Evolutionary conservation across 1,140 invertebrate species (phyloP).

Genomic region (Sminthurinus signatus): DNA sequence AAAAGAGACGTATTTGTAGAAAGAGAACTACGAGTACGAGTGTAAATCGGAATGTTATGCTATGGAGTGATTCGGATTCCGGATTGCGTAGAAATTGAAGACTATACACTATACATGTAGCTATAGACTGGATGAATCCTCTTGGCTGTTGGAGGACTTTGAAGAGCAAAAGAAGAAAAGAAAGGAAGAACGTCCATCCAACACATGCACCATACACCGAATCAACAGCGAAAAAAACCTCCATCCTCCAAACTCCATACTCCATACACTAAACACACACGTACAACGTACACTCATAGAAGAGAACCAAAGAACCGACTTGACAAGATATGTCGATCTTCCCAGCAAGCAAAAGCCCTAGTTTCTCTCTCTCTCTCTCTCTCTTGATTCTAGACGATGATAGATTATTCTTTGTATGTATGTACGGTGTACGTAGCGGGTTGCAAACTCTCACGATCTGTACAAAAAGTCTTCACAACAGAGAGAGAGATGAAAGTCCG

Average conservation of each 20-base stretch:
- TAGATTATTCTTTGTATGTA: conserved; percentile 33
- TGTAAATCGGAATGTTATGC: too few relatives aligned
- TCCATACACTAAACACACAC: too few relatives aligned
- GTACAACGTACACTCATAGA: conserved; percentile 7
- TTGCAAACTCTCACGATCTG: conserved; percentile 15
- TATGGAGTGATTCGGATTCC: too few relatives aligned
- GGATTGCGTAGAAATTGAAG: too few relatives aligned
- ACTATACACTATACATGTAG: too few relatives aligned
- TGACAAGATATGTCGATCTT: conserved; percentile 41
- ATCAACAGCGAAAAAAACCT: conserved; percentile 18
- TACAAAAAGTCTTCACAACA: not conserved
- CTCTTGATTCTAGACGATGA: conserved; percentile 32
- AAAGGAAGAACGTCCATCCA: too few relatives aligned
- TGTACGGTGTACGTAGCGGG: not conserved
- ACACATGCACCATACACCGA: too few relatives aligned
- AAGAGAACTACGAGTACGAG: too few relatives aligned
- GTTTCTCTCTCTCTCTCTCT: conserved; percentile 26
- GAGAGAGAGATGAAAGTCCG: not conserved
- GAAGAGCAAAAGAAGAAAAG: not conserved
- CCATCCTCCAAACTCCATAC: too few relatives aligned
- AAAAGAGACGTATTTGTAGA: too few relatives aligned
- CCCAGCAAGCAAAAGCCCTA: conserved; percentile 34
- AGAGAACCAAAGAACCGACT: conserved; percentile 30
- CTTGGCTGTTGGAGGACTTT: conserved; percentile 12
- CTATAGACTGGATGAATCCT: not conserved